A percentile compares a stretch with the other conserved stretches of the same genome.
Conservation (phyloP, 2,888 invertebrate genomes). For the Orthosia incerta region DNA sequence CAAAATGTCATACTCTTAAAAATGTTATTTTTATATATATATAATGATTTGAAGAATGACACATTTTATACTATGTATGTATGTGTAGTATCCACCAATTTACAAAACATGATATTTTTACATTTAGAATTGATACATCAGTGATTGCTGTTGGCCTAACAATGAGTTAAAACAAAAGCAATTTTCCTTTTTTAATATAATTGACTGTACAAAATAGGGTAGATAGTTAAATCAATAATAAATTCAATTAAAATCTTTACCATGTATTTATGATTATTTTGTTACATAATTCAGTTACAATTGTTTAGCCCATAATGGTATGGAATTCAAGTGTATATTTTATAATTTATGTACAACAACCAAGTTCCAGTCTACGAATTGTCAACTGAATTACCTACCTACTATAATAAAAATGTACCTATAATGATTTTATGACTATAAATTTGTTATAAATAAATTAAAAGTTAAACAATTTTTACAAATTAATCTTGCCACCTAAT, state of each 20-base stretch:
- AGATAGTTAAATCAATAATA: constrained; percentile 34
- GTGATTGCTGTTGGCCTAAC: constrained; percentile 3
- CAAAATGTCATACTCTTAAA: constrained; percentile 14
- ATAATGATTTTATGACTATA: constrained; percentile 58
- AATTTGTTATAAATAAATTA: constrained; percentile 66
- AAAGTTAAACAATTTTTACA: constrained; percentile 60
- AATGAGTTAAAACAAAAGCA: constrained; percentile 1
- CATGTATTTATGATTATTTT: constrained; percentile 58
- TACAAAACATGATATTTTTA: constrained; percentile 24
- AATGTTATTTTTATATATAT: constrained; percentile 3
- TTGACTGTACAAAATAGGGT: constrained; percentile 41
- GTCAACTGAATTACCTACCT: constrained; percentile 57
- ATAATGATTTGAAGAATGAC: constrained; percentile 2
- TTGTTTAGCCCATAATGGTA: constrained; percentile 27
- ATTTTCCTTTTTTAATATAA: constrained; percentile 9
- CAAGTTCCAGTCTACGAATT: constrained; percentile 39
- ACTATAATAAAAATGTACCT: constrained; percentile 52
- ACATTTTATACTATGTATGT: constrained; percentile 2
- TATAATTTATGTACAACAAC: constrained; percentile 52
- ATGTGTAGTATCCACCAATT: constrained; percentile 21
- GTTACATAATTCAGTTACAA: constrained; percentile 55
- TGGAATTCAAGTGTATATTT: constrained; percentile 53
- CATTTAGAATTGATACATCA: not conserved
- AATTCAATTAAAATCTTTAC: constrained; percentile 49
- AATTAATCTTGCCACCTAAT: constrained; percentile 61